Evolutionary conservation across 2,113 vertebrate genomes (phyloP), one percentile per base, ranked within the genome.

Genomic region (Labeo rohita): DNA sequence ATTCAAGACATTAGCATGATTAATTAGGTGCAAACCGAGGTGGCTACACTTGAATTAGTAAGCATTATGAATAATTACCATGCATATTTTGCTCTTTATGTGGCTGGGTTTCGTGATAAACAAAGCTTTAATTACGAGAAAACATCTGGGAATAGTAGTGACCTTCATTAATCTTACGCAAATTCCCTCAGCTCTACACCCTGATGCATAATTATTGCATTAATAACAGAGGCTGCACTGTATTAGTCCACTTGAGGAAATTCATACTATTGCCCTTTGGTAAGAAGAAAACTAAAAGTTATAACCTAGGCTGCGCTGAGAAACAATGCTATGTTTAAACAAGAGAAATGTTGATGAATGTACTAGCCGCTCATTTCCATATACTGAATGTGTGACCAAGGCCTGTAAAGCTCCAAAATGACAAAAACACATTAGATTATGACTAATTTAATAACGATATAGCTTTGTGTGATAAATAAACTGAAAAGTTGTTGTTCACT

Each of bases 21-120:
- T 97, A 98, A 99, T 98, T 99, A 96, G 97, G 97, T 97, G 97
- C 96, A 98, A 99, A 99, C 98, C 98, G 96, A 98, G 97, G 97
- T 97, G 96, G 97, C 98, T 97, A 97, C 97, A 98, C 97, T 98
- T 98, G 97, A 99, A 98, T 99, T 98, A 98, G 99, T 99, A 98
- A 98, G 97, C 80, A 98, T 98, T 97, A 99, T 98, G 97, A 99
- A 98, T 98, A 99, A 98, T 98, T 98, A 98, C 97, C 96, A 98
- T 97, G 97, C 98, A 98, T 97, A 96, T 97, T 97, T 96, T 98
- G 98, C 97, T 98, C 97, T 98, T 97, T 96, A 98, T 98, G 97
- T 97, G 98, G 98, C 97, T 98, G 98, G 96, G 97, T 98, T 98
- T 97, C 91, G 91, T 97, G 97, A 98, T 99, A 99, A 99, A 99